phyloP scores from a whole-genome alignment of 2,113 vertebrate genomes.

The Tringa solitaria region DNA sequence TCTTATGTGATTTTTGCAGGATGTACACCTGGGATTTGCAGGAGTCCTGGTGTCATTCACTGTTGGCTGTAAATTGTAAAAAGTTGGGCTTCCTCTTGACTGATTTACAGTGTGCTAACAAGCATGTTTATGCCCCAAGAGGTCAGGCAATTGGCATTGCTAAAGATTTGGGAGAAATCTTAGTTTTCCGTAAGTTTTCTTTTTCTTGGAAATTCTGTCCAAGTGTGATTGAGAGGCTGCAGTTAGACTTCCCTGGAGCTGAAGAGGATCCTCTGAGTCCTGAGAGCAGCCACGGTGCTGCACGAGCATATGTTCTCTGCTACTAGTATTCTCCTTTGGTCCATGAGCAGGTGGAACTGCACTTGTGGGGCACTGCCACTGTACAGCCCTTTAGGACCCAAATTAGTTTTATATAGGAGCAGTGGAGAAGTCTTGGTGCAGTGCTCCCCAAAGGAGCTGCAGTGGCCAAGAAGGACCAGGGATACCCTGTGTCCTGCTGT shows the following conservation, averaged over 20 bases:
- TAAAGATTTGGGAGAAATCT: not conserved
- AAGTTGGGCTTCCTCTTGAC: not conserved
- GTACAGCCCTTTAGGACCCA: not conserved
- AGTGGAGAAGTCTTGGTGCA: not conserved
- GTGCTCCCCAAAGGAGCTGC: accelerated
- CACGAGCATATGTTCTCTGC: not conserved
- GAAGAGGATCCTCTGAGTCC: not conserved
- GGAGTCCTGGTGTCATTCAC: not conserved
- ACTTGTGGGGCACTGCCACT: accelerated
- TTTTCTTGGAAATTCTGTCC: not conserved
- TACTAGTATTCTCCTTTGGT: not conserved
- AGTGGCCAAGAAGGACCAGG: not conserved
- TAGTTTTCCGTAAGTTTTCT: not conserved
- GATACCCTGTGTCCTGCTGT: accelerated
- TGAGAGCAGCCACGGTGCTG: not conserved
- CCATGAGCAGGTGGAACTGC: accelerated
- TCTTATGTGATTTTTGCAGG: not conserved
- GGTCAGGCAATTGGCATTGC: not conserved
- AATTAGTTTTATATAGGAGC: not conserved
- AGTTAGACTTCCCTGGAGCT: accelerated
- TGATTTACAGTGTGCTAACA: not conserved
- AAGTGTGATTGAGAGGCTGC: not conserved
- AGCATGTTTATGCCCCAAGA: not conserved
- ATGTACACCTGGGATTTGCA: not conserved
- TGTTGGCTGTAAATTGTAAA: not conserved